Percentiles rank a stretch among this genome's conserved stretches.
phyloP scores from a whole-genome alignment of 2,113 vertebrate genomes.

The Alaudala cheleensis region DNA sequence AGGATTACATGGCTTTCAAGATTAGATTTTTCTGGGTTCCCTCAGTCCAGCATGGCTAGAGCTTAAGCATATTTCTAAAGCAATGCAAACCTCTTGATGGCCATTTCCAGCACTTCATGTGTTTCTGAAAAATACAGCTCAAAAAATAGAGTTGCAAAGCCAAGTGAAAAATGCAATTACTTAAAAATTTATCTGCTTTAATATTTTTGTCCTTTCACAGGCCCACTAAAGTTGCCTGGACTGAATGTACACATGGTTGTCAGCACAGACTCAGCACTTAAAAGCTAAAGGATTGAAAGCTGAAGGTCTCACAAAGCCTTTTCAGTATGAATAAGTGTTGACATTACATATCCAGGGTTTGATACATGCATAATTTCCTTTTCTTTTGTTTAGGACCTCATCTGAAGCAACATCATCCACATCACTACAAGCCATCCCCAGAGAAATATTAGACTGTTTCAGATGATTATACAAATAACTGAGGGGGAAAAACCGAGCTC shows the following conservation, averaged over 20 bases:
- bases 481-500: background rate
- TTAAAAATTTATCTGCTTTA: background rate
- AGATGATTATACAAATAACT: background rate
- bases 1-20: background rate
- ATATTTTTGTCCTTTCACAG: background rate
- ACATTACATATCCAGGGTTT: background rate
- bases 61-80: background rate
- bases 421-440: slow-evolving; percentile 80
- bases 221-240: background rate
- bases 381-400: slow-evolving; percentile 76
- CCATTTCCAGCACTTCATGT: background rate
- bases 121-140: background rate
- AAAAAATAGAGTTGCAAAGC: background rate
- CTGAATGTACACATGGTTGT: background rate
- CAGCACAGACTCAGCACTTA: background rate
- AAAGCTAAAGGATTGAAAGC: background rate
- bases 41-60: background rate
- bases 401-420: slow-evolving; percentile 84
- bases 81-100: background rate
- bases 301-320: background rate
- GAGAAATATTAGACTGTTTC: slow-evolving; percentile 81
- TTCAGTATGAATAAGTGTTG: background rate
- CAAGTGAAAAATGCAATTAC: background rate
- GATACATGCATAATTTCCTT: background rate
- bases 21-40: background rate